A percentile compares a stretch with the other conserved stretches of the same genome.
Evolutionary conservation across 1,140 invertebrate genomes (phyloP).

Genomic region (Mactra quadrangularis): DNA sequence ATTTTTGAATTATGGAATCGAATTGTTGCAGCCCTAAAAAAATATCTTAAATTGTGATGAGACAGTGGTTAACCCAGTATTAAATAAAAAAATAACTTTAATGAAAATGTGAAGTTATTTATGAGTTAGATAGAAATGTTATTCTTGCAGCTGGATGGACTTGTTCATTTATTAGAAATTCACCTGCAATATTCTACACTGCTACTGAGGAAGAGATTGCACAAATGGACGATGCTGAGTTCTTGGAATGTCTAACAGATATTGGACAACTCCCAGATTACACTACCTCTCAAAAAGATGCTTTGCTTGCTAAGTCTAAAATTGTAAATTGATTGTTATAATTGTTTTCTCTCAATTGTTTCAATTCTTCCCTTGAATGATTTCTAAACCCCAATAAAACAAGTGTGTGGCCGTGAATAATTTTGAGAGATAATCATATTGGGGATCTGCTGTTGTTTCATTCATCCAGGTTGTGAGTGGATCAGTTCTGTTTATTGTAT

Average conservation of each 20-base stretch:
- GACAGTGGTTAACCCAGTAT: no score
- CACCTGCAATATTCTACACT: not conserved
- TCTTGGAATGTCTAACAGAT: conserved; percentile 3
- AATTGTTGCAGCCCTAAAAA: no score
- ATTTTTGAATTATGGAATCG: no score
- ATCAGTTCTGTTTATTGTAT: not conserved
- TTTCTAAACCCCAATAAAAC: not conserved
- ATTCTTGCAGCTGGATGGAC: conserved; percentile 43
- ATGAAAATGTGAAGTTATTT: no score
- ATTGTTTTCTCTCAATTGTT: not conserved
- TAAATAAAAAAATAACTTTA: no score
- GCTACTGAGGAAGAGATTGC: conserved; percentile 2
- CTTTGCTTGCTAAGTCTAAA: not conserved
- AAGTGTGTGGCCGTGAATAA: not conserved
- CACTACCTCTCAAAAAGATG: not conserved
- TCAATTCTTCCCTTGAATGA: not conserved
- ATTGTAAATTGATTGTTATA: conserved; percentile 22
- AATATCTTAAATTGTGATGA: no score
- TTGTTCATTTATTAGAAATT: not conserved
- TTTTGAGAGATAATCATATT: not conserved
- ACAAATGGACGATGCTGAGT: conserved; percentile 17
- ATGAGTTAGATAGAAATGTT: no score
- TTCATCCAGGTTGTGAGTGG: not conserved
- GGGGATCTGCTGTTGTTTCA: not conserved
- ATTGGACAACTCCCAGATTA: not conserved